Evolutionary conservation across 2,888 invertebrate species (phyloP), one percentile per base, ranked within the genome.

Genomic region (Pollenia labialis): DNA sequence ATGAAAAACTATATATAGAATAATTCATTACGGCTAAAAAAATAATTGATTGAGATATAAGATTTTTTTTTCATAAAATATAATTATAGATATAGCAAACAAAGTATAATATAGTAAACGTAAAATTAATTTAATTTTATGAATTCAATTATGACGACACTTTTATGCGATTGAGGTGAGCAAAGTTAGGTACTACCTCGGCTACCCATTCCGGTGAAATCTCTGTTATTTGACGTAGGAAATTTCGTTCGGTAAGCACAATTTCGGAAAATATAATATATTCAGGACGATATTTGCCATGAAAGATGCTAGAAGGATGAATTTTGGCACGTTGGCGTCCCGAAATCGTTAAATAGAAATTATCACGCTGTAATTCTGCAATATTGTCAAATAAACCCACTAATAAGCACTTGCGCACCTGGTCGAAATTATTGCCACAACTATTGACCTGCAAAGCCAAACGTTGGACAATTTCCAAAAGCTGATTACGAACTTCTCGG

Each of bases 321-420:
- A 98, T 96, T 85, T 95, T 94, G 11, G 97, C 97, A 58, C 95
- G 95, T 94, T 96, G 95, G 88, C 95, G 91, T 88, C 92, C 91
- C 87, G 94, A 94, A 93, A 96, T 95, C 74, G 96, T 95, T 82
- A 95, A 91, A 91, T 97, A 97, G 89, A 95, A 95, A 88, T 95
- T 96, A 89, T 97, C 96, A 74, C 95, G 95, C 89, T 96, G 95
- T 32, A 97, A 93, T 94, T 97, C 97, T 3, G 98, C 98, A 88
- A 97, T 95, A 93, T 98, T 98, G 91, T 96, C 96, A 92, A 97
- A 97, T 77, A 98, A 94, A 0, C 98, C 98, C 77, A 95, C 95
- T 12, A 97, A 92, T 46, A 99, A 93, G 92, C 98, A 97, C 92
- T 97, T 97, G 80, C 98, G 94, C 74, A 96, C 94, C 93, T 95